Evolutionary conservation across 2,888 invertebrate genomes (phyloP).

Genomic region (Ariolimax columbianus): DNA sequence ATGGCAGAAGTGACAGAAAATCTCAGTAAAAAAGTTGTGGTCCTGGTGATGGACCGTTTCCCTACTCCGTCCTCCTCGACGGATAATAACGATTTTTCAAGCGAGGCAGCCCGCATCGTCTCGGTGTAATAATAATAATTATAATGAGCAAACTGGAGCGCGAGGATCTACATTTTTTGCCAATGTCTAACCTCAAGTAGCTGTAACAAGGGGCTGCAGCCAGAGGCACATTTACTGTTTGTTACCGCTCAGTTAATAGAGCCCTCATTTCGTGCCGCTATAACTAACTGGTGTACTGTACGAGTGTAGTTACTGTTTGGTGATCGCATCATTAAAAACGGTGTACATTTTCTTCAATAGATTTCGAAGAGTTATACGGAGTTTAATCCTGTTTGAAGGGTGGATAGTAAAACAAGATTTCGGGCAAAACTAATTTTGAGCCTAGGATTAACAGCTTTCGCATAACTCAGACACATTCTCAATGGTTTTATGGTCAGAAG

Average conservation of each 20-base stretch:
- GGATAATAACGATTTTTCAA: slow-evolving; percentile 21
- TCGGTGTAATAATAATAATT: slow-evolving; percentile 22
- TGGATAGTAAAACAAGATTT: slow-evolving; percentile 8
- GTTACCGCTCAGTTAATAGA: not conserved
- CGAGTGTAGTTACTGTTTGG: not conserved
- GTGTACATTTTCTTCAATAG: not conserved
- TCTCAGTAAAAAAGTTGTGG: not conserved
- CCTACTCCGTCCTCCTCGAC: not conserved
- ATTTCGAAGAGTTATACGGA: not conserved
- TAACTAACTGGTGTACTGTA: not conserved
- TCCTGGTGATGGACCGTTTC: not conserved
- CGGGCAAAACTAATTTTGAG: slow-evolving; percentile 1
- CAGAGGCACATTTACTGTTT: not conserved
- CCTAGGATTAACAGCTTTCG: not conserved
- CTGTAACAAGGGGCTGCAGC: not conserved
- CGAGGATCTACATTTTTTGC: slow-evolving; percentile 11
- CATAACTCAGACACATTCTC: slow-evolving; percentile 13
- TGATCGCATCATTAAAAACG: not conserved
- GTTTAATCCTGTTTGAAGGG: not conserved
- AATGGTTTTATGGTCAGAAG: not conserved
- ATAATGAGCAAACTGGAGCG: slow-evolving; percentile 18
- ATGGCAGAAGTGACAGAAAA: not conserved
- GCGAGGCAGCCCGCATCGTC: slow-evolving; percentile 21
- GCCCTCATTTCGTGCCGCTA: not conserved
- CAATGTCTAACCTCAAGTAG: not conserved